Evolutionary conservation across 2,888 invertebrate species (phyloP).

Genomic region (Diachrysia chrysitis): DNA sequence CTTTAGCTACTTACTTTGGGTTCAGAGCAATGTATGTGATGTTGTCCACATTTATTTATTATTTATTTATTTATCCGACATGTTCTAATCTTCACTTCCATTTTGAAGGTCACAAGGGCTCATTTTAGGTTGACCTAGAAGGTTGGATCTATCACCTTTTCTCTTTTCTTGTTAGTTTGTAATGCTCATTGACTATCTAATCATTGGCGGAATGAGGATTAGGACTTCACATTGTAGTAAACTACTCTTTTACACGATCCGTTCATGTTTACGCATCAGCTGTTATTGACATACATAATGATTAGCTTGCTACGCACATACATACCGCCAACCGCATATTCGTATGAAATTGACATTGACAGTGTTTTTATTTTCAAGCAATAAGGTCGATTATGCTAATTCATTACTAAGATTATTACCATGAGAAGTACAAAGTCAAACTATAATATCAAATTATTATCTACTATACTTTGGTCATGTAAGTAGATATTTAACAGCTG

Average conservation of each 20-base stretch:
- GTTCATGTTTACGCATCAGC: conserved; percentile 1
- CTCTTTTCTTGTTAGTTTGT: too few species aligned
- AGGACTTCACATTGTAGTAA: neutral
- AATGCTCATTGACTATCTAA: too few species aligned
- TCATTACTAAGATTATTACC: neutral
- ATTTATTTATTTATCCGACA: too few species aligned
- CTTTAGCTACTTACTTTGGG: too few species aligned
- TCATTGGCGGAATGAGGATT: too few species aligned
- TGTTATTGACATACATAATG: neutral
- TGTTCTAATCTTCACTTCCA: too few species aligned
- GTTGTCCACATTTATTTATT: too few species aligned
- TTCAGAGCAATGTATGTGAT: too few species aligned
- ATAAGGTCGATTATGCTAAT: neutral
- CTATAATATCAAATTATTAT: neutral
- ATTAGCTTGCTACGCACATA: neutral
- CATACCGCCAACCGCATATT: too few species aligned
- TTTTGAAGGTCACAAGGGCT: too few species aligned
- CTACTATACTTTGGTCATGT: neutral
- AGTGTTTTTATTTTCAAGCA: neutral
- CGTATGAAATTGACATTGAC: neutral
- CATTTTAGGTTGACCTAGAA: too few species aligned
- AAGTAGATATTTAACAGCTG: neutral
- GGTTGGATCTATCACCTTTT: too few species aligned
- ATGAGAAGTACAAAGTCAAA: neutral
- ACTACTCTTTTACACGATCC: neutral